These are phyloP conservation scores for Leucozona laternaria DNA, from an alignment of 2,888 invertebrate species.

Conservation along the genomic window DNA sequence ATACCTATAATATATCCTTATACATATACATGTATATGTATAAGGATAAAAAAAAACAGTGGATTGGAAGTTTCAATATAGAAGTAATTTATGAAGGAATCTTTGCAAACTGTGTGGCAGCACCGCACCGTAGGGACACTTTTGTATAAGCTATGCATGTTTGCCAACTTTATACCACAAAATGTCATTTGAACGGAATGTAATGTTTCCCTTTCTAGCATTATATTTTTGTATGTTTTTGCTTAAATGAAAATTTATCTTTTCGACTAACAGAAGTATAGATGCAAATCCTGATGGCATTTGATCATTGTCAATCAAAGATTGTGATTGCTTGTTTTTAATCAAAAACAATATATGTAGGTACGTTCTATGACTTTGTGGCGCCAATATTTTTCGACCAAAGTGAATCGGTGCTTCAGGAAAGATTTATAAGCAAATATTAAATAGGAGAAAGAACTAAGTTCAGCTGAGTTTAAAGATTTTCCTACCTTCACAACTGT, in stretches of 20 bases:
- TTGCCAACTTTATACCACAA: constrained; percentile 66
- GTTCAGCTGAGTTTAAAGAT: not conserved
- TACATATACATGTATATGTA: too few species aligned
- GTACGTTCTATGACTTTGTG: not conserved
- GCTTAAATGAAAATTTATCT: not conserved
- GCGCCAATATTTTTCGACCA: not conserved
- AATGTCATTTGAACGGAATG: constrained; percentile 55
- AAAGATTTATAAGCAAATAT: not conserved
- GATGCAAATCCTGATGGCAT: constrained; percentile 31
- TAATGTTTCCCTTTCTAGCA: constrained; percentile 27
- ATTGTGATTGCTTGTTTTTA: not conserved
- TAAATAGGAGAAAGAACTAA: not conserved
- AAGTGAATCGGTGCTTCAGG: not conserved
- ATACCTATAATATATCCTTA: not conserved
- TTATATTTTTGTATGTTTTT: constrained; percentile 25
- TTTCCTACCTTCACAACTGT: not conserved
- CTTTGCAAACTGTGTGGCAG: constrained; percentile 48
- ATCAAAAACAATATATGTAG: not conserved
- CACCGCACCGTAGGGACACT: constrained; percentile 50
- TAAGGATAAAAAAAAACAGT: not conserved
- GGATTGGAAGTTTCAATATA: constrained; percentile 21
- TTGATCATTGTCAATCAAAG: constrained; percentile 49
- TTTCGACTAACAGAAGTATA: not conserved
- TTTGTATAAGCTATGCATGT: constrained; percentile 56
- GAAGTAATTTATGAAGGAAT: constrained; percentile 64